Conservation (phyloP, 2,888 invertebrate species). For the Chorisops tibialis region DNA sequence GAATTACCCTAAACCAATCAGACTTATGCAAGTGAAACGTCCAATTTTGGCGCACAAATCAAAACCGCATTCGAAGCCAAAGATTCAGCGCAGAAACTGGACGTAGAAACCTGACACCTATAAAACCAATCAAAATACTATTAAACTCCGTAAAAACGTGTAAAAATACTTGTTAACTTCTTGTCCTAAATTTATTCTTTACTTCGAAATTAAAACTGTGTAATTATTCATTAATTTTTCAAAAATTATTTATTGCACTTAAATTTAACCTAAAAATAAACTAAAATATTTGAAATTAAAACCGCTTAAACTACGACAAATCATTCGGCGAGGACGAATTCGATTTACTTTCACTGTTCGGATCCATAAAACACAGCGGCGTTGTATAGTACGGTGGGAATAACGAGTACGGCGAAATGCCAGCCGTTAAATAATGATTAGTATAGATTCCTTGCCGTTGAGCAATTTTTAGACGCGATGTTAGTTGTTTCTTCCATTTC, state of each 20-base stretch:
- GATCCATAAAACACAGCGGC: constrained; percentile 34
- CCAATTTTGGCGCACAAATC: no score
- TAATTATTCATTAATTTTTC: background rate
- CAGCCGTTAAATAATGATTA: constrained; percentile 64
- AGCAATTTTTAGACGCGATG: constrained; percentile 82
- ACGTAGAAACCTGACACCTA: no score
- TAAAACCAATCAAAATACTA: no score
- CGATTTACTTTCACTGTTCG: constrained; percentile 38
- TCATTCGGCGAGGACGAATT: constrained; percentile 18
- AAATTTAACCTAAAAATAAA: background rate
- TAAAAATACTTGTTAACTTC: no score
- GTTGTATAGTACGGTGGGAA: constrained; percentile 35
- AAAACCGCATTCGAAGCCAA: no score
- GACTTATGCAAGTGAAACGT: no score
- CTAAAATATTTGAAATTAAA: background rate
- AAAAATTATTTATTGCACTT: background rate
- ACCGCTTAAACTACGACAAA: background rate
- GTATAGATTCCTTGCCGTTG: constrained; percentile 79
- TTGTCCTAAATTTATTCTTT: no score
- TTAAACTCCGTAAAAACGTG: no score
- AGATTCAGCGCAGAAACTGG: no score
- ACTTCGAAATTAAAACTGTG: no score
- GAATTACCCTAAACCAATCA: no score
- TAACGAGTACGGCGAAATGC: constrained; percentile 31
- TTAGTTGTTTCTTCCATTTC: constrained; percentile 96